phyloP scores from a whole-genome alignment of 1,140 invertebrate genomes.

The Agrypnia vestita region DNA sequence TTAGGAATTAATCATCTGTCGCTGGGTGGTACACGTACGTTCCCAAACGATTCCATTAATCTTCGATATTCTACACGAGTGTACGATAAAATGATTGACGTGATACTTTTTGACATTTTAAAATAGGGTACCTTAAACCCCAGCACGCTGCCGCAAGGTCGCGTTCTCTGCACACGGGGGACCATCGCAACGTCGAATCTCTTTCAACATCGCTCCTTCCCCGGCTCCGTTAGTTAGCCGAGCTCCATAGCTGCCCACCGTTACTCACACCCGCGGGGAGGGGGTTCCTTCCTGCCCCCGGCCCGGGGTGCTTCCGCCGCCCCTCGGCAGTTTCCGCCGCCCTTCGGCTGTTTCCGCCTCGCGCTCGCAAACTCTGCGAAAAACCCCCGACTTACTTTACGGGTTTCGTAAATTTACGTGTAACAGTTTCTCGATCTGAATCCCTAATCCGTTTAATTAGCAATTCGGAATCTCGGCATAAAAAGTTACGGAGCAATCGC shows the following conservation, averaged over 20 bases:
- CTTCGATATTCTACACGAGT: no score
- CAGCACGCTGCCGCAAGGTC: slow-evolving; percentile 26
- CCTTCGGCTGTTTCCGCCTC: slow-evolving; percentile 30
- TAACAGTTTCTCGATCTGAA: slow-evolving; percentile 8
- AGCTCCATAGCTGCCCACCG: slow-evolving; percentile 38
- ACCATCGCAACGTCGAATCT: slow-evolving; percentile 50
- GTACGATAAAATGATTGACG: no score
- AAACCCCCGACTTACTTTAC: slow-evolving; percentile 16
- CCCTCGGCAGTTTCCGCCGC: slow-evolving; percentile 24
- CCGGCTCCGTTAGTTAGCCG: slow-evolving; percentile 53
- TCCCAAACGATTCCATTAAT: no score
- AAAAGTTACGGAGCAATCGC: not conserved
- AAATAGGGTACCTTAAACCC: not conserved
- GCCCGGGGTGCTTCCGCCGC: slow-evolving; percentile 26
- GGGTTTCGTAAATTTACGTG: slow-evolving; percentile 17
- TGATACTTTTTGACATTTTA: no score
- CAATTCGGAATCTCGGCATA: slow-evolving; percentile 20
- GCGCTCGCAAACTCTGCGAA: slow-evolving; percentile 32
- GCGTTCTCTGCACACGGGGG: slow-evolving; percentile 1
- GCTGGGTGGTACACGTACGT: no score
- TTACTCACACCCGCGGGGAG: slow-evolving; percentile 51
- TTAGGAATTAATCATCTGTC: no score
- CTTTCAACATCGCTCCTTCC: slow-evolving; percentile 29
- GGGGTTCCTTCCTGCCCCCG: slow-evolving; percentile 22
- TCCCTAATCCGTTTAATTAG: slow-evolving; percentile 23